Evolutionary conservation across 1,140 invertebrate genomes (phyloP).

Genomic region (Microvelia longipes): DNA sequence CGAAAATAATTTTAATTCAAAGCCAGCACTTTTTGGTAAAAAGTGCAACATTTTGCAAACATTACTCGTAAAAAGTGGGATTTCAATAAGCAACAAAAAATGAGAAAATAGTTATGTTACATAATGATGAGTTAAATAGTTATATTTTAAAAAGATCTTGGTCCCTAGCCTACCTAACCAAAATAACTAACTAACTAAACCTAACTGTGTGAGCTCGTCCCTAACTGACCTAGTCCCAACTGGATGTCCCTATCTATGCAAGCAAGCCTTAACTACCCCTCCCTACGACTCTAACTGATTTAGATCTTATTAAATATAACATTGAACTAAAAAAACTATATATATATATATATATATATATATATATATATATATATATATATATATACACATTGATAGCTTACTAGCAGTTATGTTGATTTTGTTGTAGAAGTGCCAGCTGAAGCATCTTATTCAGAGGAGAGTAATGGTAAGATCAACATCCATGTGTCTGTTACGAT

Average conservation of each 20-base stretch:
- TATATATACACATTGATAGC: background rate
- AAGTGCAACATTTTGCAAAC: background rate
- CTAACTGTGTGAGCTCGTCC: too few species aligned
- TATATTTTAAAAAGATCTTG: background rate
- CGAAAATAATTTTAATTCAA: too few species aligned
- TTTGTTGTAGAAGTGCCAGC: slow-evolving; percentile 26
- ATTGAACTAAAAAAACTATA: too few species aligned
- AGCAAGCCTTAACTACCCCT: too few species aligned
- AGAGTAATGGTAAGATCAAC: slow-evolving; percentile 76
- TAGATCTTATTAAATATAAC: background rate
- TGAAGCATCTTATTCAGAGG: slow-evolving; percentile 32
- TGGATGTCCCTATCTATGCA: too few species aligned
- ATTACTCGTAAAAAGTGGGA: background rate
- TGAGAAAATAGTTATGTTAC: too few species aligned
- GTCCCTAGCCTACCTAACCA: background rate
- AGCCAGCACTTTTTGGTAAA: background rate
- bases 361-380: background rate
- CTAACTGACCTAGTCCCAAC: too few species aligned
- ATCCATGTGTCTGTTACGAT: slow-evolving; percentile 57
- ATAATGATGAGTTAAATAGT: too few species aligned
- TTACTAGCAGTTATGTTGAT: slow-evolving; percentile 1
- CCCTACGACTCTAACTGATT: background rate
- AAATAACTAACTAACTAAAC: too few species aligned
- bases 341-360: too few species aligned
- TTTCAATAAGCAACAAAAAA: too few species aligned